Base-by-base conservation (phyloP, 2,888 invertebrate species). In the Lissocephala sabroskyi region DNA sequence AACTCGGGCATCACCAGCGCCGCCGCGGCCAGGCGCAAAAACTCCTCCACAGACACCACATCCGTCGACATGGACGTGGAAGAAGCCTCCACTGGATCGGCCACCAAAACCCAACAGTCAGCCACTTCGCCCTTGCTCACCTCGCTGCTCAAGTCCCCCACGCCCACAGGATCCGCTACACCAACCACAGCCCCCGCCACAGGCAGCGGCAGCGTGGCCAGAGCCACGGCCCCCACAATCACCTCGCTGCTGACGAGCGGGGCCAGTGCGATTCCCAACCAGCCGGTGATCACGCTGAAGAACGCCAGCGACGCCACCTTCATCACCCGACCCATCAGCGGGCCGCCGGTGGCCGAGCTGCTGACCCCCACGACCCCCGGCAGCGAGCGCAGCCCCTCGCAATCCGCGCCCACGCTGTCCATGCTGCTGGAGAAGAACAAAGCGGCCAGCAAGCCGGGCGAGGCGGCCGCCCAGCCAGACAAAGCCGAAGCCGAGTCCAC, bases 71-170 rank as follows among this genome's bases (percentile, higher is more conserved):
- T 82, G 77, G 79, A 81, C 41, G 79, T 81, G 2, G 80, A 81
- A 41, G 81, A 81, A 26, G 71, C 79, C 10, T 50, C 4, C 52
- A 23, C 14, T 35, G 35, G 16, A 6, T 10, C 14, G 1, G 45
- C 19, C 78, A 75, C 30, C 54, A 63, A 59, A 39, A 16, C 16
- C 1, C 35, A 16, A 9, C 58, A 41, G 16, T 85, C 88, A 2
- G 89, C 88, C 0, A 86, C 90, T 0, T 91, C 91, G 0, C 95
- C 95, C 0, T 84, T 96, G 35, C 86, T 96, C 39, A 94, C 95
- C 6, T 94, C 94, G 37, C 86, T 96, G 29, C 85, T 96, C 3
- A 94, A 95, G 82, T 91, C 91, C 36, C 71, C 79, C 2, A 62
- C 66, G 2, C 47, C 77, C 16, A n/a, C n/a, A n/a, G n/a, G n/a